Base-by-base conservation (phyloP, 2,888 invertebrate genomes). In the Dugesia japonica region DNA sequence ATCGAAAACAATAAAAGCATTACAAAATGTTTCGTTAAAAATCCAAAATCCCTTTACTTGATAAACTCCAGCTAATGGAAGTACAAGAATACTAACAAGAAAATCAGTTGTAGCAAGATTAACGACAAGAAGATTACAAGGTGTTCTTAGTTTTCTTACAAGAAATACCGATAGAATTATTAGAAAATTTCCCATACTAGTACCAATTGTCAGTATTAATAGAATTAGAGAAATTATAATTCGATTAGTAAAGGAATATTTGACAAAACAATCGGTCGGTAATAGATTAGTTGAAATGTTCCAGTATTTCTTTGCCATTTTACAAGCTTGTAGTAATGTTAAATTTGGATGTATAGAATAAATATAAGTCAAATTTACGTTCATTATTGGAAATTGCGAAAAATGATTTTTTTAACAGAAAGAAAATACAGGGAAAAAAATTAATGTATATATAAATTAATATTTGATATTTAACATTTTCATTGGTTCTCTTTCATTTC, bases 101-200 rank as follows among this genome's bases (percentile, higher is more conserved):
- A 87, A 82, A 80, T 87, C 87, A 0, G 86, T 86, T n/a, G 87
- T 84, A 0, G 87, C 87, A 78, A 87, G 81, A 33, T 87, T 86
- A 76, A 86, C 83, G 71, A 86, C 83, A 20, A 86, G 80, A 56
- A 83, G 79, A 79, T 85, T 85, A 23, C 84, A 85, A 9, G 85
- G 85, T 17, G 84, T 83, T 77, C 85, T 83, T 9, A 87, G 81
- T 79, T 85, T 83, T 72, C 84, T 83, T 1, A 87, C 87, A 27
- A 86, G 81, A n/a, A 83, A 82, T n/a, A 87, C 86, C 0, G 87
- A 86, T 9, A 86, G 82, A 79, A 87, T 86, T 31, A 87, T 87
- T 74, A 87, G 81, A 15, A 83, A 82, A 81, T 87, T 87, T 27
- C 87, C 87, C 26, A 87, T 81, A 13, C 86, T 82, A 1, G 87